Conservation (phyloP, 2,888 invertebrate genomes). For the Synergus japonicus region DNA sequence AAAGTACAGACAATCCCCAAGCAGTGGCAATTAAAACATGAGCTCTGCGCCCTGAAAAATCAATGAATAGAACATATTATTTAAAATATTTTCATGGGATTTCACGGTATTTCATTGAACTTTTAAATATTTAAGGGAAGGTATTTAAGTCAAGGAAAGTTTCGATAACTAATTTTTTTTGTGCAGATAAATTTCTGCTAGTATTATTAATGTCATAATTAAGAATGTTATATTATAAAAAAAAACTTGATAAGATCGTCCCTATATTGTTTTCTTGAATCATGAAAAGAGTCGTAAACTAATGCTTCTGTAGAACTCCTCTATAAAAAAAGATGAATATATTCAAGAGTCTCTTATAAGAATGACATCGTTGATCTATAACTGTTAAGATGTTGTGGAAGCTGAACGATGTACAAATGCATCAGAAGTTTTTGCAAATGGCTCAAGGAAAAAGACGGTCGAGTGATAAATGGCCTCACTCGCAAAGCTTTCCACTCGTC, state of each 20-base stretch:
- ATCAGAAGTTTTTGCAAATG: conserved; percentile 33
- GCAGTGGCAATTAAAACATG: conserved; percentile 87
- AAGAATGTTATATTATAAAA: not conserved
- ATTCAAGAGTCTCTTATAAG: conserved; percentile 27
- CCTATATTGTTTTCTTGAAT: not conserved
- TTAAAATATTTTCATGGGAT: no score
- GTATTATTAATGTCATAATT: no score
- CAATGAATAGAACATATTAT: conserved; percentile 12
- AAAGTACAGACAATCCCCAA: conserved; percentile 89
- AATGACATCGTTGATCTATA: conserved; percentile 24
- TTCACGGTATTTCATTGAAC: no score
- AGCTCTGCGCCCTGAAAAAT: conserved; percentile 89
- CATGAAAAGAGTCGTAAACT: not conserved
- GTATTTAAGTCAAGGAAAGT: no score
- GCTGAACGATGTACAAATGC: conserved; percentile 27
- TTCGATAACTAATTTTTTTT: no score
- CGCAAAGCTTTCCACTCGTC: conserved; percentile 23
- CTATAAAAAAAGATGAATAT: conserved; percentile 9
- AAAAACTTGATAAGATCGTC: not conserved
- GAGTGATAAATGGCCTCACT: conserved; percentile 31
- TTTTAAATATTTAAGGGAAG: no score
- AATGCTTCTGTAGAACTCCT: not conserved
- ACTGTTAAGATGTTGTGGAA: conserved; percentile 30
- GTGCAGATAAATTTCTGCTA: no score
- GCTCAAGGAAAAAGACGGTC: not conserved